Evolutionary conservation across 2,888 invertebrate genomes (phyloP), one percentile per base, ranked within the genome.

Genomic region (Alitta virens): DNA sequence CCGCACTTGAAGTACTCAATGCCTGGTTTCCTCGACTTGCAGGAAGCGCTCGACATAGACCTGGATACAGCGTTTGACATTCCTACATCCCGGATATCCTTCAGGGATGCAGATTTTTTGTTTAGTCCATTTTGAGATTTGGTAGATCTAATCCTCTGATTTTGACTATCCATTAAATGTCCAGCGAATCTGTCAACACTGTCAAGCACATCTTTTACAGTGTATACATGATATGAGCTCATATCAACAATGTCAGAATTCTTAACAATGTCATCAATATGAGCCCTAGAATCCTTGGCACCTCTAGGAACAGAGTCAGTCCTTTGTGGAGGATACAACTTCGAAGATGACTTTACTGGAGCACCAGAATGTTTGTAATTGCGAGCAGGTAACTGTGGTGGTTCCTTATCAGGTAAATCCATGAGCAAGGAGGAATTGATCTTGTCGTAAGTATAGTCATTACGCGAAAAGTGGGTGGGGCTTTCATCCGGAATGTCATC

Each of bases 211-310:
- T 59, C 59, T 23, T 51, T 51, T 14, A 59, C 59, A 5, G 59
- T 59, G 51, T 59, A 59, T 40, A 50, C 51, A 40, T 59, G 59
- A 51, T 51, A 38, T 2, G 50, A 50, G 52, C 38, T 25, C 59
- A 50, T 59, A 33, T 59, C 59, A 27, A 25, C 51, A 14, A 59
- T 59, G 51, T 59, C 59, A 23, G 51, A 51, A 21, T 46, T 33
- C 25, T 59, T 59, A 24, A 59, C 59, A 16, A 59, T 59, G 26
- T 59, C 59, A 42, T 59, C 59, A 38, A 59, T 12, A 40, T 59
- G 59, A 16, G 27, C 27, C 9, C 18, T 2, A 18, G 21, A 7
- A 9, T 52, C n/a, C 21, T 25, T 52, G n/a, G 21, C 9, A 5
- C 23, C 25, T 25, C 26, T 52, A 23, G 23, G 18, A 49, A 49